Conservation (phyloP, 53 echinoderm and acorn worm species). For the Zoroaster sp. region DNA sequence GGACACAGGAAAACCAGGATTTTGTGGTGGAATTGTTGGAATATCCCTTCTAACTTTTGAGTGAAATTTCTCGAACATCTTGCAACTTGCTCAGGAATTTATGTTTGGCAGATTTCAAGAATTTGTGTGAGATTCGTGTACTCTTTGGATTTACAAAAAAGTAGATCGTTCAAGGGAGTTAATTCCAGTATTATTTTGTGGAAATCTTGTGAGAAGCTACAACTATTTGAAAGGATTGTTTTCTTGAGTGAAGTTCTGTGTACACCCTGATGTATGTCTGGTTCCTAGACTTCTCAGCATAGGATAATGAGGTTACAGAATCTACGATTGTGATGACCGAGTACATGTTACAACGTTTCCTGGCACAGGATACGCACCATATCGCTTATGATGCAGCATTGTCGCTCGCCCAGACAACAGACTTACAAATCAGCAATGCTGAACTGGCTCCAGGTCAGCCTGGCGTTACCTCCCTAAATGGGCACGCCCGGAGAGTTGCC, state of each 20-base stretch:
- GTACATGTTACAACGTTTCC: constrained; percentile 46
- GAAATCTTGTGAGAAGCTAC: neutral
- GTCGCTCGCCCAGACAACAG: constrained; percentile 9
- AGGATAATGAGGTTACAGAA: constrained; percentile 10
- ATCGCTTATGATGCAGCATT: constrained; percentile 25
- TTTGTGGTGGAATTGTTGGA: too few relatives aligned
- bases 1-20: too few relatives aligned
- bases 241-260: neutral
- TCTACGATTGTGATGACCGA: constrained; percentile 24
- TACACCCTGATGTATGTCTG: neutral
- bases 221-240: neutral
- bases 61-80: too few relatives aligned
- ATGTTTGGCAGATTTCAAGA: too few relatives aligned
- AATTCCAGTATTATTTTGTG: too few relatives aligned
- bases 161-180: too few relatives aligned
- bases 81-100: neutral
- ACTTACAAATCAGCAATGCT: constrained; percentile 27
- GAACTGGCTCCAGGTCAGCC: constrained; percentile 23
- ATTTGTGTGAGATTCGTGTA: too few relatives aligned
- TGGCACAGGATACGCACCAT: constrained; percentile 22
- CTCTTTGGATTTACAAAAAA: too few relatives aligned
- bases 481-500: constrained; percentile 19
- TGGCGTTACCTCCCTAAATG: neutral
- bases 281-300: constrained; percentile 31
- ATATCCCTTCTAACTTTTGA: too few relatives aligned